Evolutionary conservation across 2,888 invertebrate genomes (phyloP).

Genomic region (Ceramica pisi): DNA sequence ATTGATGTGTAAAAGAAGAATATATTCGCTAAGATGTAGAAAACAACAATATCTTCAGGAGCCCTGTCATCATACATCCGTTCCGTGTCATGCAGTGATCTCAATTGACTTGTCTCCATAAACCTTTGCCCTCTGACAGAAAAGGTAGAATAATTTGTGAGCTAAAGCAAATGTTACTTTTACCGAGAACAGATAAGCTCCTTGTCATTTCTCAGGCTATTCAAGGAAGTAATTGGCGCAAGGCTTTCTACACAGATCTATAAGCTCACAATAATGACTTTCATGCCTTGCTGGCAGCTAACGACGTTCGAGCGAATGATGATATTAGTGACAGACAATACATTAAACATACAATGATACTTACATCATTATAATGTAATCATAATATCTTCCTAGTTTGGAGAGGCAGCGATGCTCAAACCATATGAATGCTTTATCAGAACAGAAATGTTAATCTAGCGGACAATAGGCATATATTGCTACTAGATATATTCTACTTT

Average conservation of each 20-base stretch:
- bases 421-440: neutral
- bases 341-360: slow-evolving; percentile 11
- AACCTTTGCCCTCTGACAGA: neutral
- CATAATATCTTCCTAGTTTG: slow-evolving; percentile 6
- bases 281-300: slow-evolving; percentile 16
- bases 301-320: slow-evolving; percentile 23
- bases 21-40: neutral
- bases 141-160: neutral
- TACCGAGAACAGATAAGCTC: neutral
- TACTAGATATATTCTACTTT: neutral
- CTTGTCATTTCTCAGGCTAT: neutral
- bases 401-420: neutral
- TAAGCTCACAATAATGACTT: slow-evolving; percentile 18
- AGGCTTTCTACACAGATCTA: neutral
- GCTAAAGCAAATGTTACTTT: neutral
- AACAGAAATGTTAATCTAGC: neutral
- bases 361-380: slow-evolving; percentile 9
- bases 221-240: slow-evolving; percentile 4
- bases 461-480: neutral
- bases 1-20: neutral
- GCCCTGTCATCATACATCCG: neutral
- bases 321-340: slow-evolving; percentile 6
- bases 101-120: neutral
- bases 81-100: neutral
- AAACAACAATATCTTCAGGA: neutral